phyloP scores from a whole-genome alignment of 2,888 invertebrate genomes.

The Rhagonycha fulva region DNA sequence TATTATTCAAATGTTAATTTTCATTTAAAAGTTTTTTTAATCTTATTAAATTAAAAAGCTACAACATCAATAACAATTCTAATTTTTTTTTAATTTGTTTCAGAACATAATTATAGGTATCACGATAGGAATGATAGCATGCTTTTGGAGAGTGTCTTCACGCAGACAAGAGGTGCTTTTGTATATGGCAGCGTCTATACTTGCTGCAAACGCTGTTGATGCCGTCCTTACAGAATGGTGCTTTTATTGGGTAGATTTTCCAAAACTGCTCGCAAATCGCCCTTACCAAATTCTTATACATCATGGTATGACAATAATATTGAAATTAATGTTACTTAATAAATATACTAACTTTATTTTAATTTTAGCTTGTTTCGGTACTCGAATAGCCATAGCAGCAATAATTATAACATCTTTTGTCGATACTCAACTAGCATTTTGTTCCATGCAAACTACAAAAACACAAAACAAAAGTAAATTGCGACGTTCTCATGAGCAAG shows the following conservation, averaged over 20 bases:
- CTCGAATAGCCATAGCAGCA: conserved; percentile 54
- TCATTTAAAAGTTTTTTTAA: background rate
- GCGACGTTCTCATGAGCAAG: conserved; percentile 53
- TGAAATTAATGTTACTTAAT: background rate
- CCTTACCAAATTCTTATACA: conserved; percentile 51
- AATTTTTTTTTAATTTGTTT: conserved; percentile 35
- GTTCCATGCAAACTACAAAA: conserved; percentile 53
- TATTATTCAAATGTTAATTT: background rate
- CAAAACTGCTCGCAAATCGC: conserved; percentile 44
- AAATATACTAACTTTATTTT: conserved; percentile 20
- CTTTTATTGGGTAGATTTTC: conserved; percentile 51
- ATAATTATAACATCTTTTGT: conserved; percentile 56
- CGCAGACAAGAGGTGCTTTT: conserved; percentile 56
- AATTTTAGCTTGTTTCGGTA: conserved; percentile 56
- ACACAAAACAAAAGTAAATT: conserved; percentile 39
- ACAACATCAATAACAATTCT: background rate
- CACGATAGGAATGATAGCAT: conserved; percentile 55
- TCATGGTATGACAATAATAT: conserved; percentile 46
- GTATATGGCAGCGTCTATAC: conserved; percentile 59
- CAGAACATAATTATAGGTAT: conserved; percentile 59
- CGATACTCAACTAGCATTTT: conserved; percentile 58
- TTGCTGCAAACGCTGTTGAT: conserved; percentile 60
- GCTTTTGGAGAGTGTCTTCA: conserved; percentile 53
- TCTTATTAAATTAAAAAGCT: background rate
- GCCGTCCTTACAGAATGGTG: conserved; percentile 58